These are phyloP conservation scores for Isurus oxyrinchus DNA, from an alignment of 2,113 vertebrate species.

Conservation along the genomic window DNA sequence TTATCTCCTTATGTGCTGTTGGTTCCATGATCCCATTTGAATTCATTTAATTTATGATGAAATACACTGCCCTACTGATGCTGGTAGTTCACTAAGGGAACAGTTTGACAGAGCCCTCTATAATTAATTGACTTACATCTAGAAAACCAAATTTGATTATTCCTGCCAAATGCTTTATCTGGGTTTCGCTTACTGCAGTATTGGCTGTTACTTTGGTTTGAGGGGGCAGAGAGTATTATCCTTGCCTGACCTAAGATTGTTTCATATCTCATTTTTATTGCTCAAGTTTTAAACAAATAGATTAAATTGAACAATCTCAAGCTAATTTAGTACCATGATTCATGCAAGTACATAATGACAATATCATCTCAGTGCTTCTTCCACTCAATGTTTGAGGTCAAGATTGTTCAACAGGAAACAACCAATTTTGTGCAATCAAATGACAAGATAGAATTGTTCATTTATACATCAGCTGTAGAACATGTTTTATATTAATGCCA, in stretches of 20 bases:
- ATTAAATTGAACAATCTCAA: neutral
- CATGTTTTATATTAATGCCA: neutral
- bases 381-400: neutral
- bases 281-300: neutral
- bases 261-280: neutral
- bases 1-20: neutral
- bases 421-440: neutral
- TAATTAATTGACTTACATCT: neutral
- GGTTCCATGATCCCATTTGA: neutral
- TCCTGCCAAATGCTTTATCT: neutral
- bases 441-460: neutral
- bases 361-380: neutral
- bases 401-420: neutral
- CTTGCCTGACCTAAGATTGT: neutral
- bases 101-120: too few relatives aligned
- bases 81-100: neutral
- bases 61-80: neutral
- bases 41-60: neutral
- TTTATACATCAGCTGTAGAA: neutral
- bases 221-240: neutral
- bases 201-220: neutral
- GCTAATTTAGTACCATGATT: neutral
- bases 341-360: neutral
- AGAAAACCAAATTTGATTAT: neutral
- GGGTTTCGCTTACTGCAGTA: neutral